These are phyloP conservation scores for Drosophila busckii DNA, from an alignment of 1,140 invertebrate species.

Conservation along the genomic window DNA sequence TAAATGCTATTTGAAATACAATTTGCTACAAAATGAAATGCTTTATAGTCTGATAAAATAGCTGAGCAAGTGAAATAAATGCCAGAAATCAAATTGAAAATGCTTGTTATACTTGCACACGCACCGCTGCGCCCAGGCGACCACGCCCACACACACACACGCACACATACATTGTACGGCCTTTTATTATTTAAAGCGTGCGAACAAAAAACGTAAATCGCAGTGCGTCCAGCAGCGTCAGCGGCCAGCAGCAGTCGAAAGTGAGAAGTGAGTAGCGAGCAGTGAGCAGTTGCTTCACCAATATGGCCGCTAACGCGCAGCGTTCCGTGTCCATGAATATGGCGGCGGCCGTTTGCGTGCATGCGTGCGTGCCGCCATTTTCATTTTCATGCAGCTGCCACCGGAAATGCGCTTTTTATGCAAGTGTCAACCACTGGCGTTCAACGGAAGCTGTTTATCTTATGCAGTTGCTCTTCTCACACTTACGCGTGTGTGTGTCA, in stretches of 20 bases:
- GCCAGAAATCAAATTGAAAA: slow-evolving; percentile 24
- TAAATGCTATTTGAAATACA: too few species aligned
- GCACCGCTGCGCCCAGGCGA: neutral
- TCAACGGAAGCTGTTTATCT: slow-evolving; percentile 48
- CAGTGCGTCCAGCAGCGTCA: too few species aligned
- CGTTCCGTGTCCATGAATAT: slow-evolving; percentile 13
- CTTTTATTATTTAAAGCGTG: slow-evolving; percentile 15
- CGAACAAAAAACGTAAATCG: slow-evolving; percentile 3
- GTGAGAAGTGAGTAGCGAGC: too few species aligned
- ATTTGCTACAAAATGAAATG: too few species aligned
- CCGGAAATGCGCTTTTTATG: slow-evolving; percentile 54
- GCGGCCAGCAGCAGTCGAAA: too few species aligned
- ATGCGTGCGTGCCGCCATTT: slow-evolving; percentile 32
- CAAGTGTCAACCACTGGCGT: slow-evolving; percentile 42
- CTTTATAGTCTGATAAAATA: too few species aligned
- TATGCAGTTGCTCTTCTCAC: slow-evolving; percentile 7
- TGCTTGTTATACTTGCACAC: slow-evolving; percentile 4
- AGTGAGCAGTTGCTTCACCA: too few species aligned
- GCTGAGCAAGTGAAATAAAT: neutral
- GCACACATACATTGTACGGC: neutral
- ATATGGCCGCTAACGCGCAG: slow-evolving; percentile 26
- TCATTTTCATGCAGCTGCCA: slow-evolving; percentile 26
- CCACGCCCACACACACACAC: neutral
- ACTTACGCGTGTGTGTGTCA: neutral
- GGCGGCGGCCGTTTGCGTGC: too few species aligned